A percentile compares a stretch with the other conserved stretches of the same genome.
These are phyloP conservation scores for Drosophila neoperkinsi DNA, from an alignment of 2,888 invertebrate species.

Conservation along the genomic window DNA sequence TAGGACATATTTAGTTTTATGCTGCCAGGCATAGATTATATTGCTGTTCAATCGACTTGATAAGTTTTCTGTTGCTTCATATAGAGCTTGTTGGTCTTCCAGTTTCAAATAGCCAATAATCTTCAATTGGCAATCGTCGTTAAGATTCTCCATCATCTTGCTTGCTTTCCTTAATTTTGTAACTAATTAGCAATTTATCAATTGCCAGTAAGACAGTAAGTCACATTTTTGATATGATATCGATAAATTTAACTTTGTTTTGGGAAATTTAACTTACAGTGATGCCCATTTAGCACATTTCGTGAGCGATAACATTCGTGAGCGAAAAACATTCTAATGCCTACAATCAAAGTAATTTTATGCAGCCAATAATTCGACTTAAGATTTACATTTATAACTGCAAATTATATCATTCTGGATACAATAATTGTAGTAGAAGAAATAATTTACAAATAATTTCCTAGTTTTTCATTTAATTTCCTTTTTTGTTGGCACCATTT, in stretches of 20 bases:
- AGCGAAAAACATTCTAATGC: too few relatives aligned
- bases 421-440: not conserved
- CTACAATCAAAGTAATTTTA: too few relatives aligned
- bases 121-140: constrained; percentile 33
- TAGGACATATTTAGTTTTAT: not conserved
- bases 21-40: constrained; percentile 25
- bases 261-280: constrained; percentile 7
- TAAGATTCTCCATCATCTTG: constrained; percentile 18
- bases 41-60: constrained; percentile 5
- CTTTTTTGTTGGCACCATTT: not conserved
- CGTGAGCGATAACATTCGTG: not conserved
- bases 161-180: not conserved
- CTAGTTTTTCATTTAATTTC: not conserved
- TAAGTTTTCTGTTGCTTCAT: constrained; percentile 16
- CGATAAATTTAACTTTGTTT: not conserved
- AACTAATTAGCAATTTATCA: constrained; percentile 4
- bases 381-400: not conserved
- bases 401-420: not conserved
- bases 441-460: not conserved
- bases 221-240: not conserved
- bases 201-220: constrained; percentile 21
- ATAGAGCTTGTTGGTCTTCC: constrained; percentile 30
- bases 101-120: constrained; percentile 26
- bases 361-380: not conserved
- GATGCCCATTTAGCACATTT: not conserved